Percentiles rank a stretch among this genome's conserved stretches.
Conservation (phyloP, 2,888 invertebrate genomes). For the Argyresthia albistria region DNA sequence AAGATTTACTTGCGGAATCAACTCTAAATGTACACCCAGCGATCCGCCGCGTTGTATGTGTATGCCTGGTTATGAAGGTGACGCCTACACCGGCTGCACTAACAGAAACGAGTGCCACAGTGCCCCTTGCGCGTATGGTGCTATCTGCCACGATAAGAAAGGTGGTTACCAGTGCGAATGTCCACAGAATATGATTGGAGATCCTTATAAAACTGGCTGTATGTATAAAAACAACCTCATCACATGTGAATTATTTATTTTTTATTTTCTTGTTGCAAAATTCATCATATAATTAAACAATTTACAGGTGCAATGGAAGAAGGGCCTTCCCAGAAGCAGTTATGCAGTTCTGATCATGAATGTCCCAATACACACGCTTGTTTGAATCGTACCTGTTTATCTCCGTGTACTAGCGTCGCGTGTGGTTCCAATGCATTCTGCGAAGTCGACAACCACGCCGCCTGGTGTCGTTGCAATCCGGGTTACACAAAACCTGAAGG, state of each 20-base stretch:
- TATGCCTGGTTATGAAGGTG: constrained; percentile 88
- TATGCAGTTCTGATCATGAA: constrained; percentile 81
- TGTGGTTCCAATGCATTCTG: constrained; percentile 91
- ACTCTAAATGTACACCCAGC: constrained; percentile 90
- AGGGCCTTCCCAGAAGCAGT: constrained; percentile 71
- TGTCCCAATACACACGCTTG: constrained; percentile 88
- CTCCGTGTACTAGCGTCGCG: constrained; percentile 83
- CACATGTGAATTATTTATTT: background rate
- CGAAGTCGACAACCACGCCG: constrained; percentile 89
- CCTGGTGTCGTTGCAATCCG: constrained; percentile 89
- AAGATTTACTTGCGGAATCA: constrained; percentile 90
- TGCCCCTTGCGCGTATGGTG: constrained; percentile 89
- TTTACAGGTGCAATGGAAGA: constrained; percentile 38
- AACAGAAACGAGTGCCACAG: constrained; percentile 90
- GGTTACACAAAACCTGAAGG: constrained; percentile 85
- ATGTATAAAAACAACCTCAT: constrained; percentile 32
- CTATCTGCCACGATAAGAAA: constrained; percentile 88
- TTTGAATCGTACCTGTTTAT: constrained; percentile 82
- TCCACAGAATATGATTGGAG: constrained; percentile 86
- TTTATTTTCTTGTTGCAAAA: background rate
- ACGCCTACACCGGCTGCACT: constrained; percentile 86
- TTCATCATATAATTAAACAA: background rate
- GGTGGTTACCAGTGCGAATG: constrained; percentile 91
- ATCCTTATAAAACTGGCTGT: constrained; percentile 89
- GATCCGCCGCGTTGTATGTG: constrained; percentile 94